Percentiles rank a stretch among this genome's conserved stretches.
Evolutionary conservation across 2,797 vertebrate genomes (phyloP).

Genomic region (Sebastes taczanowskii): DNA sequence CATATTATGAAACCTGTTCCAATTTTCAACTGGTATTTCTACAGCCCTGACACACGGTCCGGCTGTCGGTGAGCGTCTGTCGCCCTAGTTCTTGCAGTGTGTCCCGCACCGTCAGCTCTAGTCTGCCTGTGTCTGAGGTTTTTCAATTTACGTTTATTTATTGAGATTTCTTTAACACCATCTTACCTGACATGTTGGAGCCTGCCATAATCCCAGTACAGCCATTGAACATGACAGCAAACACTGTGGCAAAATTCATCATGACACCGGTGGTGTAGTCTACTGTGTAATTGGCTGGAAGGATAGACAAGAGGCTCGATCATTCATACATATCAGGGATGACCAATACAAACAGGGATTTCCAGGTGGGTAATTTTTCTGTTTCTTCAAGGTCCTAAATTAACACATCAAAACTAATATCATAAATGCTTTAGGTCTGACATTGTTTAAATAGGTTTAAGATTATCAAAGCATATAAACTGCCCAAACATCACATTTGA

Average conservation of each 20-base stretch:
- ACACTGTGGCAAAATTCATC: conserved; percentile 86
- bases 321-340: not conserved
- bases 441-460: not conserved
- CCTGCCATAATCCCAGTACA: conserved; percentile 90
- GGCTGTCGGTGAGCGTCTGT: too few species aligned
- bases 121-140: too few species aligned
- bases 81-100: too few species aligned
- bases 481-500: not conserved
- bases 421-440: not conserved
- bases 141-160: not conserved
- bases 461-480: not conserved
- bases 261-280: conserved; percentile 86
- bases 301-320: not conserved
- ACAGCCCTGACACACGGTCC: too few species aligned
- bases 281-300: conserved; percentile 79
- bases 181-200: conserved; percentile 88
- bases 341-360: not conserved
- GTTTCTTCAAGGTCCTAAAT: not conserved
- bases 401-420: not conserved
- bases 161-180: not conserved
- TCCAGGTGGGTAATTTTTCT: not conserved
- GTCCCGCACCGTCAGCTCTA: too few species aligned
- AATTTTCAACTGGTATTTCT: too few species aligned
- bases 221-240: conserved; percentile 88
- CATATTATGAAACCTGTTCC: too few species aligned